These are phyloP conservation scores for Pemphredon lugubris DNA, from an alignment of 2,888 invertebrate genomes.

Conservation along the genomic window DNA sequence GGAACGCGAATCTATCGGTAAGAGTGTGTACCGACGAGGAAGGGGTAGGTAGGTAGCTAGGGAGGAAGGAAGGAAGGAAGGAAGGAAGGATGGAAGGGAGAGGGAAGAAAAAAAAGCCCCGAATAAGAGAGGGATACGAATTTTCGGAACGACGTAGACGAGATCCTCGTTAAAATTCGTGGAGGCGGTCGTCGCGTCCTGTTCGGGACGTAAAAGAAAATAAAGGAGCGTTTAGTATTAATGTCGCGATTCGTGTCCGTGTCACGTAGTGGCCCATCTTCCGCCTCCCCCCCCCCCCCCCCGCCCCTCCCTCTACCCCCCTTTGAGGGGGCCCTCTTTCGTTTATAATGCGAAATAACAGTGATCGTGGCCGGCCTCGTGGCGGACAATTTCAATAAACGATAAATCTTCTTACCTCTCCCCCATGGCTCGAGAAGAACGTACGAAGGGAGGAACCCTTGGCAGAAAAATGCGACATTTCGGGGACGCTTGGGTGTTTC, in stretches of 20 bases:
- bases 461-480: no score
- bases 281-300: constrained; percentile 21
- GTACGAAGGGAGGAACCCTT: no score
- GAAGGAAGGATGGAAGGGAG: neutral
- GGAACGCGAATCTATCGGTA: constrained; percentile 34
- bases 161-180: constrained; percentile 70
- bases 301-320: constrained; percentile 3
- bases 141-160: constrained; percentile 48
- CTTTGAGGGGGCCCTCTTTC: constrained; percentile 25
- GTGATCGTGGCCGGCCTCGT: constrained; percentile 48
- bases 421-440: no score
- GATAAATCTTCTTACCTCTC: constrained; percentile 56
- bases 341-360: constrained; percentile 64
- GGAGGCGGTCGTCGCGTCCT: constrained; percentile 51
- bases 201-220: constrained; percentile 62
- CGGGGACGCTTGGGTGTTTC: no score
- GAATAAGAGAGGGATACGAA: constrained; percentile 29
- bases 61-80: neutral
- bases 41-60: neutral
- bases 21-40: constrained; percentile 15
- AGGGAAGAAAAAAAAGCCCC: neutral
- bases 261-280: constrained; percentile 67
- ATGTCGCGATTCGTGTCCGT: constrained; percentile 69
- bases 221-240: constrained; percentile 66
- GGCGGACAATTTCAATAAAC: constrained; percentile 65